Base-by-base conservation (phyloP, 2,797 vertebrate genomes). In the Neostethus bicornis region DNA sequence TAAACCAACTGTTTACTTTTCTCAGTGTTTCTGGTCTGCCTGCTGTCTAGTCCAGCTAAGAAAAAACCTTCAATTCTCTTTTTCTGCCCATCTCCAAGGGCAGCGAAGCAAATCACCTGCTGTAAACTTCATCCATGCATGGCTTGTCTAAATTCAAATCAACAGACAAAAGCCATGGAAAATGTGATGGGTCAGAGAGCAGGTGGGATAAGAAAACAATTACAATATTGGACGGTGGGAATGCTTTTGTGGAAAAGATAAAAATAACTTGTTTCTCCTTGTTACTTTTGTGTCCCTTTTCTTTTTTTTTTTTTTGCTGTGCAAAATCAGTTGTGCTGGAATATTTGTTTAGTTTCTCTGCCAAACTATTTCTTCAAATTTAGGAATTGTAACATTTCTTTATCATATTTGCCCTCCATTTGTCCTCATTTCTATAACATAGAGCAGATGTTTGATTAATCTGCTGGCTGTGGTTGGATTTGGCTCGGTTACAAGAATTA, bases 91-190 rank as follows among this genome's bases (percentile, higher is more conserved):
- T 45, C 64, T 84, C 58, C 76, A 75, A 86, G 84, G 83, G 73
- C 74, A 80, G 76, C 4, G 13, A 81, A 86, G 82, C 85, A 83
- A 85, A 89, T 86, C 78, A 75, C 75, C 79, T 24, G 70, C 81
- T 83, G 82, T 55, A 85, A 78, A 78, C 68, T 74, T 77, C 51
- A 55, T 53, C 70, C 49, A 2, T 63, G 70, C 67, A 31, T 62
- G 54, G 71, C 71, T 70, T 75, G 77, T 83, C 80, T 84, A 84
- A 86, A 88, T 87, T 85, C 62, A 85, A 83, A 87, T 85, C 79
- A 75, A 79, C 56, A 79, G 54, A 76, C 62, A 84, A 74, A 82
- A 79, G 59, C 58, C 32, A 32, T 42, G 31, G 54, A 66, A 66
- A 70, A 77, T 75, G 67, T 65, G 73, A 50, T 46, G 53, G 64